Evolutionary conservation across 2,797 vertebrate species (phyloP).

Genomic region (Ficedula albicollis): DNA sequence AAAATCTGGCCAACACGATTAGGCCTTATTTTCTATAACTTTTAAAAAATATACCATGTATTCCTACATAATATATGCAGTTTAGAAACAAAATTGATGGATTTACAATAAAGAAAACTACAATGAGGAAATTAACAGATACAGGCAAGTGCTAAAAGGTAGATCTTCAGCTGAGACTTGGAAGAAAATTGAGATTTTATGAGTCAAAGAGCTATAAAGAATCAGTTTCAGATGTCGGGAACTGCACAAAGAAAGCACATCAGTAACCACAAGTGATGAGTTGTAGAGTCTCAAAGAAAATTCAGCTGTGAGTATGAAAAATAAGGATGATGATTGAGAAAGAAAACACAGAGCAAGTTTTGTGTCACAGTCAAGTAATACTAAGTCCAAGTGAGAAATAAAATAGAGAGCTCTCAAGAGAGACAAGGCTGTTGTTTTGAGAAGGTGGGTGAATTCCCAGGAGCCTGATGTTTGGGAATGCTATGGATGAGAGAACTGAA

Average conservation of each 20-base stretch:
- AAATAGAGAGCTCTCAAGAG: not conserved
- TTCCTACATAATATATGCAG: not conserved
- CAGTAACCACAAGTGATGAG: not conserved
- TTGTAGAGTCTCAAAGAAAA: not conserved
- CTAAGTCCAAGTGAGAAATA: not conserved
- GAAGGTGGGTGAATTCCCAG: not conserved
- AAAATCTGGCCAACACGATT: not conserved
- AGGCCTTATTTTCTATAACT: not conserved
- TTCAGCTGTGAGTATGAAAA: not conserved
- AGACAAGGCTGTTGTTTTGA: not conserved
- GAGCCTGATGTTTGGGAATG: not conserved
- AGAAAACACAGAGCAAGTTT: not conserved
- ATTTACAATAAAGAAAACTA: not conserved
- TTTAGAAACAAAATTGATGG: not conserved
- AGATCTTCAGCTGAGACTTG: not conserved
- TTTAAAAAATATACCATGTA: not conserved
- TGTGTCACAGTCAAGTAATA: not conserved
- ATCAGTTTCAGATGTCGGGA: not conserved
- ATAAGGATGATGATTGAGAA: not conserved
- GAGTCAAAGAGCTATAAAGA: not conserved
- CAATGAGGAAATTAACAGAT: not conserved
- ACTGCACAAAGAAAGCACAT: not conserved
- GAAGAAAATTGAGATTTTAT: not conserved
- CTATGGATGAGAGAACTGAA: not conserved
- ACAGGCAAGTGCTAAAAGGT: not conserved